phyloP scores from a whole-genome alignment of 64 coral and sea anemone species.

The Porites australiensis region DNA sequence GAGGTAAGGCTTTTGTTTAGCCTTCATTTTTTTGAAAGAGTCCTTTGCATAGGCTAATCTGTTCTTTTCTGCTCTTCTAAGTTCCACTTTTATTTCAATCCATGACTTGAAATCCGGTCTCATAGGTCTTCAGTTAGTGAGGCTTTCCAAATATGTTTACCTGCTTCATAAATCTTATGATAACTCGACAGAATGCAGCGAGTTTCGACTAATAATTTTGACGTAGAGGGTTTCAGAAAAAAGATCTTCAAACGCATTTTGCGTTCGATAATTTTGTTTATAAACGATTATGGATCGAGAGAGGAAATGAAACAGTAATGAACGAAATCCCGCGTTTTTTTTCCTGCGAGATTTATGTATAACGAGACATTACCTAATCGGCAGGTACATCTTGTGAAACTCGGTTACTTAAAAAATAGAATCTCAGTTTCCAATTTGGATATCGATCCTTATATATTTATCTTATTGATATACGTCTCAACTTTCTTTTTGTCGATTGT shows the following conservation, averaged over 20 bases:
- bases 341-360: not conserved
- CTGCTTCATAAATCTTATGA: too few relatives aligned
- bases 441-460: not conserved
- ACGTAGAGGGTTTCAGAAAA: too few relatives aligned
- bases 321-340: not conserved
- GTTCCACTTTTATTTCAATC: not conserved
- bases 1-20: not conserved
- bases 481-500: not conserved
- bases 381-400: slow-evolving; percentile 20
- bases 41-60: not conserved
- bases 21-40: not conserved
- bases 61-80: not conserved
- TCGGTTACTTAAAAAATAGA: not conserved
- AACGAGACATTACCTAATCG: slow-evolving; percentile 52
- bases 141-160: not conserved
- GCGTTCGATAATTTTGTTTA: too few relatives aligned
- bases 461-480: not conserved
- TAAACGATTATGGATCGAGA: too few relatives aligned
- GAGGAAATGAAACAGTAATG: too few relatives aligned
- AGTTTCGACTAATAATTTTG: too few relatives aligned
- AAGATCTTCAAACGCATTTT: too few relatives aligned
- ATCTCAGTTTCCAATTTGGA: not conserved
- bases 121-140: not conserved
- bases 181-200: too few relatives aligned
- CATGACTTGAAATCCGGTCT: not conserved